Evolutionary conservation across 2,888 invertebrate genomes (phyloP).

Genomic region (Euzetes globulus): DNA sequence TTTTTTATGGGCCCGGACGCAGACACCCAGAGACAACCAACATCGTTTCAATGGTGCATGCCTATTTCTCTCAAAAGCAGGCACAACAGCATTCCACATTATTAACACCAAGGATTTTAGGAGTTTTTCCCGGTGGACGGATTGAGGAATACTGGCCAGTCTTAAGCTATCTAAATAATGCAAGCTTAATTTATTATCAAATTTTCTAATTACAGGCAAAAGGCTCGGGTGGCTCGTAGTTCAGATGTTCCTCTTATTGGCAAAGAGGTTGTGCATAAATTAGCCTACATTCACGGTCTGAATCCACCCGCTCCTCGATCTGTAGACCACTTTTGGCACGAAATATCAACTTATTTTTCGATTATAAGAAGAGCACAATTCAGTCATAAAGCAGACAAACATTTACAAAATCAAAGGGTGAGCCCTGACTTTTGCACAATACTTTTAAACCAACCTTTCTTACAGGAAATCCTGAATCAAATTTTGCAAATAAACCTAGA

Average conservation of each 20-base stretch:
- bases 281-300: not conserved
- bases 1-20: not conserved
- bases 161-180: not conserved
- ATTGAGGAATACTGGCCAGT: not conserved
- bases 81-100: not conserved
- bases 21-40: not conserved
- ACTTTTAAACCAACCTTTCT: not conserved
- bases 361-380: not conserved
- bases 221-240: not conserved
- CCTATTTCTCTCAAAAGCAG: slow-evolving; percentile 4
- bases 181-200: not conserved
- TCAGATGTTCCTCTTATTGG: not conserved
- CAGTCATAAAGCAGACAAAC: not conserved
- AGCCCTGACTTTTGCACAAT: not conserved
- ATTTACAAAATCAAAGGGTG: not conserved
- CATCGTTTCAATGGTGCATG: not conserved
- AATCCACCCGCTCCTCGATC: slow-evolving; percentile 3
- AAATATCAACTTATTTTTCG: not conserved
- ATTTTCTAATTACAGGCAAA: not conserved
- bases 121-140: not conserved
- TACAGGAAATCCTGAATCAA: not conserved
- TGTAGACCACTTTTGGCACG: slow-evolving; percentile 12
- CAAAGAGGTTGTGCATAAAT: not conserved
- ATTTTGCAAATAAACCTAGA: not conserved
- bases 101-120: not conserved